Evolutionary conservation across 2,888 invertebrate species (phyloP).

Genomic region (Lochmaea capreae): DNA sequence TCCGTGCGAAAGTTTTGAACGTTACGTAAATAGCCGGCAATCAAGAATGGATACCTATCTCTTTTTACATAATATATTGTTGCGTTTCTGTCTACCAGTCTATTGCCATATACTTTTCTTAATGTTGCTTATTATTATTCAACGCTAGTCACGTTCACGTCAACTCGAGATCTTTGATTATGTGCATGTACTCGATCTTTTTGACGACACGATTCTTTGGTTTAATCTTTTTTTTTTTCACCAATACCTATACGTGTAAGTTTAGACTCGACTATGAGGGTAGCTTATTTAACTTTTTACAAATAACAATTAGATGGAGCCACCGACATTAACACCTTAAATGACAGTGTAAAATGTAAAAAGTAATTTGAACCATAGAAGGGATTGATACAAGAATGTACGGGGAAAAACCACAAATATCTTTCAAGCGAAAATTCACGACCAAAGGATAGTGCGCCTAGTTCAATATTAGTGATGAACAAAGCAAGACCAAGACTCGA

Average conservation of each 20-base stretch:
- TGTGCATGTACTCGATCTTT: conserved; percentile 30
- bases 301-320: too few relatives aligned
- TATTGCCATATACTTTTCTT: conserved; percentile 42
- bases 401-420: too few relatives aligned
- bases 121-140: conserved; percentile 47
- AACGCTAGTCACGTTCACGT: conserved; percentile 43
- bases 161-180: conserved; percentile 34
- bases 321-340: too few relatives aligned
- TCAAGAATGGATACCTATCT: conserved; percentile 42
- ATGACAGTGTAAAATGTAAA: too few relatives aligned
- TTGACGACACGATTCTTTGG: not conserved
- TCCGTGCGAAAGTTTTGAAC: conserved; percentile 35
- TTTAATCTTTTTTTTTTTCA: not conserved
- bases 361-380: too few relatives aligned
- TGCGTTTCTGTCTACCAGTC: conserved; percentile 32
- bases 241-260: not conserved
- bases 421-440: too few relatives aligned
- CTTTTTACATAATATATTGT: conserved; percentile 43
- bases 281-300: too few relatives aligned
- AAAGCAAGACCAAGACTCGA: too few relatives aligned
- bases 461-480: too few relatives aligned
- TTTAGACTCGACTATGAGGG: too few relatives aligned
- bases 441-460: too few relatives aligned
- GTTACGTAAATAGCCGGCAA: conserved; percentile 37
- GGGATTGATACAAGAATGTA: too few relatives aligned